Base-by-base conservation (phyloP, 2,888 invertebrate species). In the Drosophila trichaetosa region DNA sequence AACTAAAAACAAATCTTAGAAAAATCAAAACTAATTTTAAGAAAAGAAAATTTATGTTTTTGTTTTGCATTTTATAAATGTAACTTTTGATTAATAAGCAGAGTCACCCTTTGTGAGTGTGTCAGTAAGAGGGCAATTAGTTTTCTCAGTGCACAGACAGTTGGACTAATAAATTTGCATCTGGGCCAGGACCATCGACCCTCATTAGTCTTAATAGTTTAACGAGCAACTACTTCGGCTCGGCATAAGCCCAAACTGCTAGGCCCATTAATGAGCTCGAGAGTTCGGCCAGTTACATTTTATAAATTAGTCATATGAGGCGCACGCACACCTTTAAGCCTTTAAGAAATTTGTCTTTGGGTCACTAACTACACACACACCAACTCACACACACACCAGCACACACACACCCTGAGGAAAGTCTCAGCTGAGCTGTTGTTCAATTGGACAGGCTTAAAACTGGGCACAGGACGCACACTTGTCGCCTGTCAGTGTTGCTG, bases 201-300 rank as follows among this genome's bases (percentile, higher is more conserved):
- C 87, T 88, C 83, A 87, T 87, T 87, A 88, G 87, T 87, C 82
- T 88, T 86, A 86, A 87, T 90, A 82, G 87, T 78, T 76, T 77
- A 78, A 82, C 74, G 79, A 90, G 80, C 69, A 69, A 85, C 51
- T 29, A 56, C 36, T 56, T 5, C 6, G 16, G 18, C 13, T 18
- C n/a, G 33, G 24, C 21, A 24, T 53, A 53, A 46, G 11, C 56
- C 29, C 48, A 27, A 48, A 58, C 38, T 54, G 13, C 27, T n/a
- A 34, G 62, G 57, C 53, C 67, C 65, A 77, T 76, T 89, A 89
- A 89, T 89, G 84, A 87, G 79, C 72, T 64, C 38, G 5, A 4
- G 18, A 10, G 2, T 1, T 70, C 59, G 74, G 65, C 60, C 79
- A 73, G 82, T 84, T 76, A 74, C 67, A 85, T 83, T 80, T 80